A percentile compares a stretch with the other conserved stretches of the same genome.
Conservation (phyloP, 2,113 vertebrate genomes). For the Argyrosomus japonicus region DNA sequence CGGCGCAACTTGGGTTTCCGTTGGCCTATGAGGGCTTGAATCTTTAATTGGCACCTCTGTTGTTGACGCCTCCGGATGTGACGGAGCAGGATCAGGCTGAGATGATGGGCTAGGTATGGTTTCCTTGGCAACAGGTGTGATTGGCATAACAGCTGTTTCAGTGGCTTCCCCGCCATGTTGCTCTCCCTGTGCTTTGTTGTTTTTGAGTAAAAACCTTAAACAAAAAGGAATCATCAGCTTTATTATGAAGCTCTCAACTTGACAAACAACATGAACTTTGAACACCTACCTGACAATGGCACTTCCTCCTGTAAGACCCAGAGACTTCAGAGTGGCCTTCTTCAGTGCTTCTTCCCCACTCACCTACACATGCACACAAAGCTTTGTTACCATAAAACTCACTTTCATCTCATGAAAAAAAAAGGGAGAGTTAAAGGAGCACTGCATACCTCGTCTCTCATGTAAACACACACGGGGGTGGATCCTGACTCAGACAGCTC, state of each 20-base stretch:
- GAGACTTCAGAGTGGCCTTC: conserved; percentile 89
- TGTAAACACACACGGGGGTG: conserved; percentile 85
- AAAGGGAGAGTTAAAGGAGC: conserved; percentile 29
- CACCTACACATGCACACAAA: conserved; percentile 79
- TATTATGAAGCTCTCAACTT: background rate
- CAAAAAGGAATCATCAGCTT: background rate
- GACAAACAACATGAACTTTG: background rate
- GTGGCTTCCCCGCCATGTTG: conserved; percentile 40
- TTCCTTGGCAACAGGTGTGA: conserved; percentile 48
- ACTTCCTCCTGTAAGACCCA: conserved; percentile 93
- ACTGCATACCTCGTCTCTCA: conserved; percentile 83
- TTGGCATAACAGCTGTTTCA: conserved; percentile 40
- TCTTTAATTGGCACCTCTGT: conserved; percentile 19
- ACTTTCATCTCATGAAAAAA: conserved; percentile 29
- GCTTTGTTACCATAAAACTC: conserved; percentile 37
- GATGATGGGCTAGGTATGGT: background rate
- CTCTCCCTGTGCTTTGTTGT: conserved; percentile 51
- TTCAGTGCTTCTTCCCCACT: conserved; percentile 87
- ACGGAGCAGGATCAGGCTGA: conserved; percentile 23
- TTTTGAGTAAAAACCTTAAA: conserved; percentile 81
- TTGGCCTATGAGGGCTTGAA: conserved; percentile 3
- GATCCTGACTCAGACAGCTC: conserved; percentile 65
- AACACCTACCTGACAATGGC: conserved; percentile 90
- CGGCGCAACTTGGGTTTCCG: conserved; percentile 24
- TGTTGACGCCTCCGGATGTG: background rate